Base-by-base conservation (phyloP, 2,888 invertebrate species). In the Nymphalis urticae region DNA sequence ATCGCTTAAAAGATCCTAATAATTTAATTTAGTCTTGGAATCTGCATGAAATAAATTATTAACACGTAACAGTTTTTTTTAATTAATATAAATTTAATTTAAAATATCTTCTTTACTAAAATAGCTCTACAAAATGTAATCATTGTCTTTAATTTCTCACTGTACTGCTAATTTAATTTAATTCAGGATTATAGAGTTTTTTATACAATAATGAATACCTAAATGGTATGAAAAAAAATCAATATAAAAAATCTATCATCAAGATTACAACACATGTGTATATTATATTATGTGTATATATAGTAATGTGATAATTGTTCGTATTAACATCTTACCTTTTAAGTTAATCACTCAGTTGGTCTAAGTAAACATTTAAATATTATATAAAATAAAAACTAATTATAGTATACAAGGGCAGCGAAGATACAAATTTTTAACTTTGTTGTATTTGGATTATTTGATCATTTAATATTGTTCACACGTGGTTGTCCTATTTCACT, bases 301-400 rank as follows among this genome's bases (percentile, higher is more conserved):
- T 2, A 16, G 17, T 16, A 32, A 32, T 17, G 1, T 56, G n/a
- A 56, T 24, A 10, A 51, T 19, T 19, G 21, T 50, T 51, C 9
- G 2, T 75, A 75, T 75, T 71, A 72, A 75, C 72, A 76, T 59
- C 87, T 85, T 77, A 88, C 88, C 88, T 84, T 81, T 78, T 75
- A 78, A 77, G 73, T 76, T 77, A 77, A 73, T 79, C 74, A 76
- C 62, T 47, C 72, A 70, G 78, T 77, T 79, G 77, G 81, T 83
- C 75, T 77, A 80, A 76, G 74, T 78, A 82, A 77, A 76, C 86
- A 88, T 89, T 78, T 82, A 85, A 79, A 82, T 72, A 80, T 78
- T 78, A 62, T 71, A 73, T 73, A 82, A 77, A 79, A 77, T 64
- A 80, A 78, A 79, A 82, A 81, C 80, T 83, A 84, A 85, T 79